Conservation (phyloP, 2,888 invertebrate species). For the Eupithecia inturbata region DNA sequence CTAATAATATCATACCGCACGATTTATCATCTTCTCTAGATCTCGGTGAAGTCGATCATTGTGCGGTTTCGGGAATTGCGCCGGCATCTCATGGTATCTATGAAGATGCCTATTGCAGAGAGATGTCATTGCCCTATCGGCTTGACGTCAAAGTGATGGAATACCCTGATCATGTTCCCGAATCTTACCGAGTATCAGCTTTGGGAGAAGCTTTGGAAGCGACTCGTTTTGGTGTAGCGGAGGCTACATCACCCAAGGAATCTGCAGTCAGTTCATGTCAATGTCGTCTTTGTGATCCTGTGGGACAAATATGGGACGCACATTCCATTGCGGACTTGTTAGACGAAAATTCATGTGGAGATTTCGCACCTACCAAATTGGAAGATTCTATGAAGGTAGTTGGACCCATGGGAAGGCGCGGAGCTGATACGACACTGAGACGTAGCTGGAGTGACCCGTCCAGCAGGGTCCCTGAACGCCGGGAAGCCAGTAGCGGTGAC, state of each 20-base stretch:
- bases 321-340: constrained; percentile 83
- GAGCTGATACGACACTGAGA: constrained; percentile 76
- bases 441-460: constrained; percentile 87
- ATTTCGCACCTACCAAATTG: constrained; percentile 79
- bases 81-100: constrained; percentile 68
- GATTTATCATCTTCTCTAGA: constrained; percentile 74
- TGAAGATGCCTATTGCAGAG: constrained; percentile 79
- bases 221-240: constrained; percentile 74
- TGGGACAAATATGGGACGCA: constrained; percentile 90
- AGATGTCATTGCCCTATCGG: constrained; percentile 79
- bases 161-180: constrained; percentile 70
- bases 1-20: constrained; percentile 81
- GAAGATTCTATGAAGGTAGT: constrained; percentile 82
- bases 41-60: constrained; percentile 77
- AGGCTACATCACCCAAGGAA: constrained; percentile 76
- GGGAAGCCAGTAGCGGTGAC: constrained; percentile 67
- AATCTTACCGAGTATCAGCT: constrained; percentile 79
- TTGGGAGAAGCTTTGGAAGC: constrained; percentile 82
- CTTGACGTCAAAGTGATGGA: constrained; percentile 76
- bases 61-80: constrained; percentile 69
- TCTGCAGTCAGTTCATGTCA: constrained; percentile 85
- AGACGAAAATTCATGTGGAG: constrained; percentile 78
- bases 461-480: constrained; percentile 74
- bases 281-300: constrained; percentile 90
- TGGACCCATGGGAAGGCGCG: constrained; percentile 71